Evolutionary conservation across 2,113 vertebrate species (phyloP), one percentile per base, ranked within the genome.

Genomic region (Sylvia atricapilla): DNA sequence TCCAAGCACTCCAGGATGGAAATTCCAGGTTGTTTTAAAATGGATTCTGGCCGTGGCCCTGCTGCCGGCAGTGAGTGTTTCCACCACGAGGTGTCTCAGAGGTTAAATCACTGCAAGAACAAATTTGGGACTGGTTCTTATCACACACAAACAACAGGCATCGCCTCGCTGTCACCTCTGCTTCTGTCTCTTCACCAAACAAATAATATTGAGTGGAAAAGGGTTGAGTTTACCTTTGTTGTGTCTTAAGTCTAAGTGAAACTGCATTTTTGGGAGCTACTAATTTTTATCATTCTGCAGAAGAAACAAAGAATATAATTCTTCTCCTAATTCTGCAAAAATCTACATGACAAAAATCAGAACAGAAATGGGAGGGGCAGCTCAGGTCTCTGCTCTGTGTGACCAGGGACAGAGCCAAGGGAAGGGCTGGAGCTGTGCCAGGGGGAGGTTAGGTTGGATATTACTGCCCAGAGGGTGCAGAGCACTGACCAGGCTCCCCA

Each of bases 1-100:
- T 66, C 43, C 75, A 39, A 22, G 67, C 0, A 6, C 53, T 39
- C 68, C 44, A 67, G 58, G 25, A 52, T 6, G 67, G 44, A 70
- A 93, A 35, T 24, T 70, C 75, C 56, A 49, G 16, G 52, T 13
- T 35, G 70, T 12, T 94, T 58, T 94, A 90, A 95, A 95, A 96
- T 95, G 97, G 95, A 96, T 77, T 56, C 93, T 92, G 11, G 55
- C 1, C 2, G 31, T 37, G 74, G 63, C 56, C 49, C 44, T 49
- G 35, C 78, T 63, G 31, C 3, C 4, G 86, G 96, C 94, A 95
- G 93, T 95, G 82, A 96, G 84, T 83, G 69, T 88, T 96, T 93
- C 94, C 75, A 89, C 98, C 98, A 95, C 97, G 96, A 98, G 98
- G 98, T 97, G 98, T 97, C 98, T 98, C 98, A 95, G 85, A 97